Evolutionary conservation across 2,888 invertebrate genomes (phyloP).

Genomic region (Volucella zonaria): DNA sequence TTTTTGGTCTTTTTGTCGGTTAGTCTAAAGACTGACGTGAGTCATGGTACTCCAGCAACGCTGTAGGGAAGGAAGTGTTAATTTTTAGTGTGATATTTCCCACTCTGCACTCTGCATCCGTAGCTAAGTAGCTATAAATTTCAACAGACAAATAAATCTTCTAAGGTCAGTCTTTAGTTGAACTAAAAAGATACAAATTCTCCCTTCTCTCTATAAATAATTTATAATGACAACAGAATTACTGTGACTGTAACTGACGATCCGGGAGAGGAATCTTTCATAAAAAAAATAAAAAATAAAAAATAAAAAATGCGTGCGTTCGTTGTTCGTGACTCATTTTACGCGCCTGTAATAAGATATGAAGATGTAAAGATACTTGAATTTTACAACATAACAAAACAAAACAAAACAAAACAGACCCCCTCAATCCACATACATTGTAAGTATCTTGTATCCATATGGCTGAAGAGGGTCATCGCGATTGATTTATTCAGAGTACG

Average conservation of each 20-base stretch:
- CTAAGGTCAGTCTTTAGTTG: slow-evolving; percentile 47
- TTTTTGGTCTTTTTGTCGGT: background rate
- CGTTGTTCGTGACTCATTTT: slow-evolving; percentile 25
- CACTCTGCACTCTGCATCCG: slow-evolving; percentile 18
- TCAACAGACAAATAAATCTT: slow-evolving; percentile 39
- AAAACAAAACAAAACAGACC: slow-evolving; percentile 28
- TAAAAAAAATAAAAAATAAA: too few relatives aligned
- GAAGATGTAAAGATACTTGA: slow-evolving; percentile 55
- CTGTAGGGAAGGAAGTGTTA: slow-evolving; percentile 20
- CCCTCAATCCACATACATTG: slow-evolving; percentile 25
- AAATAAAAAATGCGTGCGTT: slow-evolving; percentile 21
- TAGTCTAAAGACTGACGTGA: background rate
- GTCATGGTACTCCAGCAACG: background rate
- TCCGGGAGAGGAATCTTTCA: too few relatives aligned
- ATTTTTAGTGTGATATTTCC: slow-evolving; percentile 36
- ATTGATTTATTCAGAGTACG: slow-evolving; percentile 71
- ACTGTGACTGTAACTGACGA: slow-evolving; percentile 1
- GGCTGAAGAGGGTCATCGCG: slow-evolving; percentile 70
- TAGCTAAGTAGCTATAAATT: slow-evolving; percentile 27
- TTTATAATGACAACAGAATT: background rate
- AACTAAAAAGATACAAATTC: background rate
- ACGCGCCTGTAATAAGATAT: slow-evolving; percentile 57
- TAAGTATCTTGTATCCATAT: slow-evolving; percentile 36
- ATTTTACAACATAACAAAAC: slow-evolving; percentile 34
- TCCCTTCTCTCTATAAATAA: background rate